phyloP scores from a whole-genome alignment of 2,888 invertebrate species.

The Lycaena phlaeas region DNA sequence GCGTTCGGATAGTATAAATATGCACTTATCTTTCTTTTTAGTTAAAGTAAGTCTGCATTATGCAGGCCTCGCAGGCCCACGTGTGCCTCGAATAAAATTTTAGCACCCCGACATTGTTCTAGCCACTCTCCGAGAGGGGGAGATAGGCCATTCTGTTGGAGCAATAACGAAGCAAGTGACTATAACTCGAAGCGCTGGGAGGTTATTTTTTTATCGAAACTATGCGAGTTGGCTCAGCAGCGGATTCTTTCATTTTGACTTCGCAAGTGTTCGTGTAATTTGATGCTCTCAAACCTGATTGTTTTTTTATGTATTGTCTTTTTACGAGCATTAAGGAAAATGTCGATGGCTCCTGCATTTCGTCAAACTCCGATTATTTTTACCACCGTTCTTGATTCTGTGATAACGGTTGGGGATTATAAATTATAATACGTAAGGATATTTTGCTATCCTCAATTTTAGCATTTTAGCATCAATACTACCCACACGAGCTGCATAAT shows the following conservation, averaged over 20 bases:
- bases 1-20: conserved; percentile 66
- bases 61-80: conserved; percentile 53
- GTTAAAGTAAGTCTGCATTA: conserved; percentile 67
- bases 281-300: conserved; percentile 8
- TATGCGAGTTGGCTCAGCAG: conserved; percentile 28
- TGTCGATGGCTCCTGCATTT: conserved; percentile 8
- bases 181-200: conserved; percentile 47
- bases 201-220: conserved; percentile 44
- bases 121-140: conserved; percentile 38
- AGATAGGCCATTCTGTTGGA: conserved; percentile 46
- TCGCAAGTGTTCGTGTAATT: conserved; percentile 5
- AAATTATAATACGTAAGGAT: too few relatives aligned
- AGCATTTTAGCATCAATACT: too few relatives aligned
- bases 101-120: conserved; percentile 63
- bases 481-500: too few relatives aligned
- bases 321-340: conserved; percentile 7
- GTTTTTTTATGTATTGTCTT: not conserved
- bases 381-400: too few relatives aligned
- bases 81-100: conserved; percentile 70
- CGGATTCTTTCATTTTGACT: conserved; percentile 32
- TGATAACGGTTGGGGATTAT: too few relatives aligned
- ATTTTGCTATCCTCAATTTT: too few relatives aligned
- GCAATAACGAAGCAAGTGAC: conserved; percentile 52
- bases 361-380: not conserved
- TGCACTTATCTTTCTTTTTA: conserved; percentile 71